phyloP scores from a whole-genome alignment of 2,113 vertebrate species.

The Oryctolagus cuniculus region DNA sequence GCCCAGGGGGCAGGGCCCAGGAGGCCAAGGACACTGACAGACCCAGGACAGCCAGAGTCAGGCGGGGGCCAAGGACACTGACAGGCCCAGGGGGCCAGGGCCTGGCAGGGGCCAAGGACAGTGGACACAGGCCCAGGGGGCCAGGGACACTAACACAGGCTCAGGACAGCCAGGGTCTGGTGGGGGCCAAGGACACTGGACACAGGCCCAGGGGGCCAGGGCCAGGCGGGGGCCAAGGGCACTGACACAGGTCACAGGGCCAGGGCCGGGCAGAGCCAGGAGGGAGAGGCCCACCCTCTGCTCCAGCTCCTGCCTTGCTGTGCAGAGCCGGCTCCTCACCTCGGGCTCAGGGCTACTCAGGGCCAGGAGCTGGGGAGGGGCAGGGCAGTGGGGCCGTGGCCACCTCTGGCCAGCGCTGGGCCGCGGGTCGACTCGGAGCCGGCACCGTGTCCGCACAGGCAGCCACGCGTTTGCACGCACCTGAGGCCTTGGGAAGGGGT shows the following conservation, averaged over 20 bases:
- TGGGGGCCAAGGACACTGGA: too few species aligned
- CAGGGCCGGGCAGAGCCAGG: too few species aligned
- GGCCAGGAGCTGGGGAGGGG: not conserved
- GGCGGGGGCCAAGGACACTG: fast-evolving
- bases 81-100: fast-evolving
- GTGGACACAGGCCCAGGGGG: too few species aligned
- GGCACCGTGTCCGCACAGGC: not conserved
- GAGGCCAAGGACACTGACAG: not conserved
- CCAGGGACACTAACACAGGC: not conserved
- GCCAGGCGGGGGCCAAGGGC: too few species aligned
- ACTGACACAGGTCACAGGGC: too few species aligned
- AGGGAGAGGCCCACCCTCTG: not conserved
- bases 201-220: too few species aligned
- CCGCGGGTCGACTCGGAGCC: too few species aligned
- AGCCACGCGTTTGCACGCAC: constrained; percentile 22
- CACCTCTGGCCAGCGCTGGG: too few species aligned
- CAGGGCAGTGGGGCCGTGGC: too few species aligned
- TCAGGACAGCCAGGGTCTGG: not conserved
- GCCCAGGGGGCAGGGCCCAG: fast-evolving
- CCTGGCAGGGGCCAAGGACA: too few species aligned
- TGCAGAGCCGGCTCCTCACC: not conserved
- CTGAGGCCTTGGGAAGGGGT: not conserved
- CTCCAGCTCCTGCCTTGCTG: not conserved
- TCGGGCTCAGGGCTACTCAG: not conserved
- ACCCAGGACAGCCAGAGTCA: not conserved